Percentiles rank a stretch among this genome's conserved stretches.
phyloP scores from a whole-genome alignment of 1,140 invertebrate species.

The Drosophila parabipectinata region DNA sequence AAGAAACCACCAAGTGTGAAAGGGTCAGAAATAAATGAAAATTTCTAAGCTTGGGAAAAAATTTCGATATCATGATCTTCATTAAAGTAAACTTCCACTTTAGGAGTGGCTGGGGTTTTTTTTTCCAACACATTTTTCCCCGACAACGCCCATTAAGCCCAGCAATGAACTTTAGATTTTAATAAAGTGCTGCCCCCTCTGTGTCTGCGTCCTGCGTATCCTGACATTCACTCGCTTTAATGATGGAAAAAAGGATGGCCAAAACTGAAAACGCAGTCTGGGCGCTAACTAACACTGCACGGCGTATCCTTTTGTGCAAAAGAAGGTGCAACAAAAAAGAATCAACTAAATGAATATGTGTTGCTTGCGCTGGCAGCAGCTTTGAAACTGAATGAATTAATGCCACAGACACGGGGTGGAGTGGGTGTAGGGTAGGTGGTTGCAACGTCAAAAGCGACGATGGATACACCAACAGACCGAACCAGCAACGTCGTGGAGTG shows the following conservation, averaged over 20 bases:
- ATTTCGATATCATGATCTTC: slow-evolving; percentile 10
- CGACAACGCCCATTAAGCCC: slow-evolving; percentile 30
- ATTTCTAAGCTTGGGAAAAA: not conserved
- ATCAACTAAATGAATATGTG: slow-evolving; percentile 54
- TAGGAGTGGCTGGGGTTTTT: slow-evolving; percentile 7
- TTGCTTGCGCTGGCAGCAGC: slow-evolving; percentile 43
- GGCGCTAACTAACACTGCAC: slow-evolving; percentile 52
- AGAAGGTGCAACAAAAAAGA: slow-evolving; percentile 45
- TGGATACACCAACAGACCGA: slow-evolving; percentile 16
- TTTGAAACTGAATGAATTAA: slow-evolving; percentile 75
- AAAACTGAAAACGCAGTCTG: slow-evolving; percentile 24
- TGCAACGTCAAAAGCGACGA: slow-evolving; percentile 66
- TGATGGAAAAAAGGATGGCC: slow-evolving; percentile 42
- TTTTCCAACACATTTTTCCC: slow-evolving; percentile 7
- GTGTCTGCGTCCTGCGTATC: not conserved
- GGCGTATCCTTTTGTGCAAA: slow-evolving; percentile 49
- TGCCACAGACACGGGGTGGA: slow-evolving; percentile 45
- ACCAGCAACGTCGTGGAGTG: slow-evolving; percentile 57
- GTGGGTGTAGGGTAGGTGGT: slow-evolving; percentile 20
- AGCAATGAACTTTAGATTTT: slow-evolving; percentile 66
- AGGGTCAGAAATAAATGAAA: not conserved
- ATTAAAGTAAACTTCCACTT: slow-evolving; percentile 24
- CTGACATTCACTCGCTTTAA: slow-evolving; percentile 53
- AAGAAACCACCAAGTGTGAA: too few relatives aligned
- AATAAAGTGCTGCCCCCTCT: slow-evolving; percentile 47